Evolutionary conservation across 2,888 invertebrate species (phyloP).

Genomic region (Quadriops clusia): DNA sequence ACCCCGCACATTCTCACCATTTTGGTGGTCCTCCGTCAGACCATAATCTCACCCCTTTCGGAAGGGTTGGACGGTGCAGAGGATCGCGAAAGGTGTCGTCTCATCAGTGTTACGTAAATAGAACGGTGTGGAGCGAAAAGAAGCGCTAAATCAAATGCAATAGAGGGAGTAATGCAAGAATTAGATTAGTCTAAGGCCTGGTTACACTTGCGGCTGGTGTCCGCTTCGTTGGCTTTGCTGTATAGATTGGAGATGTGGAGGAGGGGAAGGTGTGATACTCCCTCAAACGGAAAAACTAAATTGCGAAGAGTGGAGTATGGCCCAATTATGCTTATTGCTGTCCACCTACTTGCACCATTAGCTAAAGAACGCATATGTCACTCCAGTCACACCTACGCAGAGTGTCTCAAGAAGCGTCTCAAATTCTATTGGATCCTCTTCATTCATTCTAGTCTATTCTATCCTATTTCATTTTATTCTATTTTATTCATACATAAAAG

Average conservation of each 20-base stretch:
- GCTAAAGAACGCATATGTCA: too few relatives aligned
- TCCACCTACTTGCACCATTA: slow-evolving; percentile 18
- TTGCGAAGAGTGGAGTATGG: slow-evolving; percentile 15
- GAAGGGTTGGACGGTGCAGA: too few relatives aligned
- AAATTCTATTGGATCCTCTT: too few relatives aligned
- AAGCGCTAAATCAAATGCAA: slow-evolving; percentile 13
- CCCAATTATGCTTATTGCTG: slow-evolving; percentile 18
- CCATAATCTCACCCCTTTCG: too few relatives aligned
- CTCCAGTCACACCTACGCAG: too few relatives aligned
- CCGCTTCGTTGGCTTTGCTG: background rate
- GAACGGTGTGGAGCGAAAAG: slow-evolving; percentile 1
- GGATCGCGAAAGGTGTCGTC: background rate
- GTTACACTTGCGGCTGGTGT: slow-evolving; percentile 11
- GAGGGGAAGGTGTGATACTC: slow-evolving; percentile 11
- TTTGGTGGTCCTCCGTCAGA: too few relatives aligned
- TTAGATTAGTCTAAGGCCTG: slow-evolving; percentile 18
- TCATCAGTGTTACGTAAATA: background rate
- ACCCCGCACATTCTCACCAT: slow-evolving; percentile 1
- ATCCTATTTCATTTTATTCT: too few relatives aligned
- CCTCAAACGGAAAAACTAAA: slow-evolving; percentile 18
- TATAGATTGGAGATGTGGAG: slow-evolving; percentile 1
- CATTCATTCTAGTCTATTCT: too few relatives aligned
- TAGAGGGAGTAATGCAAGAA: slow-evolving; percentile 17
- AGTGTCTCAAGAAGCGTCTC: too few relatives aligned
- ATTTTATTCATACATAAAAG: too few relatives aligned